A percentile compares a stretch with the other conserved stretches of the same genome.
phyloP scores from a whole-genome alignment of 2,888 invertebrate species.

The Ditylenchus weischeri region DNA sequence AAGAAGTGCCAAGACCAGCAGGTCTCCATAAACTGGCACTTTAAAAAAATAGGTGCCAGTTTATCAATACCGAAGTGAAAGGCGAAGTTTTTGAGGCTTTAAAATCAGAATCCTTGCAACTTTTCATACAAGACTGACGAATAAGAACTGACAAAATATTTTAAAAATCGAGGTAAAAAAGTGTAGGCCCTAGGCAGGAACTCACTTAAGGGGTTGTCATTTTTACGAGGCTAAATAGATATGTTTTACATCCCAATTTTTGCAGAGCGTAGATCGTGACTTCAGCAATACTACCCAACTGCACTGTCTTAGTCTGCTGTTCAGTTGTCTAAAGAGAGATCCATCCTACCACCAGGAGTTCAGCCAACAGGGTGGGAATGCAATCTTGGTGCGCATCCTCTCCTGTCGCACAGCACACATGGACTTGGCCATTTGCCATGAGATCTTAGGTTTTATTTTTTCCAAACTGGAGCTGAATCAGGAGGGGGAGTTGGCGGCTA shows the following conservation, averaged over 20 bases:
- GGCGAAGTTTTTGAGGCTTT: too few relatives aligned
- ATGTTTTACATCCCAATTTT: not conserved
- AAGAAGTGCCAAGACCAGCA: too few relatives aligned
- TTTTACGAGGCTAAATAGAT: too few relatives aligned
- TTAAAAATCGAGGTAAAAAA: too few relatives aligned
- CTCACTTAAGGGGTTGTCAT: too few relatives aligned
- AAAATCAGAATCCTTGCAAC: too few relatives aligned
- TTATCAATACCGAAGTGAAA: too few relatives aligned
- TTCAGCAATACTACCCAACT: constrained; percentile 24
- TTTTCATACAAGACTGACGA: too few relatives aligned
- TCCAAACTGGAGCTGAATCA: constrained; percentile 22
- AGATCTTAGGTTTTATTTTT: constrained; percentile 22
- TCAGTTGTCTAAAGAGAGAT: constrained; percentile 29
- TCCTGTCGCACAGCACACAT: constrained; percentile 24
- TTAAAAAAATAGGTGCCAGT: too few relatives aligned
- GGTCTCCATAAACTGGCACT: too few relatives aligned
- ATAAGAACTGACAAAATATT: too few relatives aligned
- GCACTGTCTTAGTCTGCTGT: constrained; percentile 24
- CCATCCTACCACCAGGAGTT: constrained; percentile 29
- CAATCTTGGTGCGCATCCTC: constrained; percentile 28
- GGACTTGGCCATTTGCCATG: constrained; percentile 31
- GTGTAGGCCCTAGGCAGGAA: too few relatives aligned
- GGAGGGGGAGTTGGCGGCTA: constrained; percentile 9
- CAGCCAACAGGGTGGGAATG: constrained; percentile 17
- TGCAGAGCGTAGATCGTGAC: constrained; percentile 31